Evolutionary conservation across 2,888 invertebrate species (phyloP).

Genomic region (Tipula confusa): DNA sequence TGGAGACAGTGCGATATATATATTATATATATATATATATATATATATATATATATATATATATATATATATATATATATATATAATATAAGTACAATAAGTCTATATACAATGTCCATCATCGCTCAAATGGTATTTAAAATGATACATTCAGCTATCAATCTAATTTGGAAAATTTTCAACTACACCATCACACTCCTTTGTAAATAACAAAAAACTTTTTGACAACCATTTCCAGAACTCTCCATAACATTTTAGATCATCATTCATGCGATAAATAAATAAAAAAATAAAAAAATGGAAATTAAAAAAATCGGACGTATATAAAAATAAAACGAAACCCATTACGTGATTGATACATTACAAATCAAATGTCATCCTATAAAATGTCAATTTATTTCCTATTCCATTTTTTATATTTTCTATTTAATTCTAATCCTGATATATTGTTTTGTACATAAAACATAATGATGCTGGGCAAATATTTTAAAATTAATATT

Average conservation of each 20-base stretch:
- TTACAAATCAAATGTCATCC: slow-evolving; percentile 1
- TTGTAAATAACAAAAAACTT: not conserved
- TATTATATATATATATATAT: no score
- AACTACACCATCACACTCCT: not conserved
- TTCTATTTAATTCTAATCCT: not conserved
- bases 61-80: no score
- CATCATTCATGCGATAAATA: not conserved
- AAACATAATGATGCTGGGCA: not conserved
- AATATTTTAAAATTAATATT: not conserved
- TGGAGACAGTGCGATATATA: no score
- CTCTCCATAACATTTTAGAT: not conserved
- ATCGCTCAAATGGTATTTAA: not conserved
- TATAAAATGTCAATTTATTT: not conserved
- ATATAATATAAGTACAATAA: no score
- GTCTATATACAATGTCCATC: no score
- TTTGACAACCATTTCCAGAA: not conserved
- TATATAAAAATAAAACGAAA: not conserved
- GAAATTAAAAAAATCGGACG: not conserved
- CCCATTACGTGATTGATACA: not conserved
- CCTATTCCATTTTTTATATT: not conserved
- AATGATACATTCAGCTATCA: not conserved
- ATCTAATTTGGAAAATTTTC: not conserved
- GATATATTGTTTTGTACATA: not conserved
- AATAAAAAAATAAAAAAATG: not conserved
- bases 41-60: no score